Evolutionary conservation across 1,140 invertebrate genomes (phyloP).

Genomic region (Mercenaria mercenaria): DNA sequence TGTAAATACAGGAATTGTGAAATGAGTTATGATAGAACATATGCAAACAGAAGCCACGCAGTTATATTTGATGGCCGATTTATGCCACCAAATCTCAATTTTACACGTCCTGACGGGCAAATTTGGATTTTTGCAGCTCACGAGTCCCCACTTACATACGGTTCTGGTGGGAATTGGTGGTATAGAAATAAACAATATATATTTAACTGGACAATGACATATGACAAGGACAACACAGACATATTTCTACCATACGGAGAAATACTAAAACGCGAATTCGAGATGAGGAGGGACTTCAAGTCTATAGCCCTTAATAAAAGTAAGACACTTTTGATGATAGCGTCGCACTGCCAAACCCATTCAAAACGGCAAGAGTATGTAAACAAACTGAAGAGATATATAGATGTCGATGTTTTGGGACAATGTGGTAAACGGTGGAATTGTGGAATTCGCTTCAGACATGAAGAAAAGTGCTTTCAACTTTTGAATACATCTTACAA

Average conservation of each 20-base stretch:
- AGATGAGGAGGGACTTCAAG: neutral
- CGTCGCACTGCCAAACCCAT: neutral
- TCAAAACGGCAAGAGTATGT: neutral
- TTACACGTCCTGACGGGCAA: neutral
- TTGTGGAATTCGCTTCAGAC: too few relatives aligned
- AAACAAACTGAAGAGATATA: neutral
- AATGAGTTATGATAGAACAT: neutral
- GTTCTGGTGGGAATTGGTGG: neutral
- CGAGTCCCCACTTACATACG: too few relatives aligned
- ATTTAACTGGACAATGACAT: too few relatives aligned
- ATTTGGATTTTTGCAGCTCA: too few relatives aligned
- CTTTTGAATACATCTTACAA: too few relatives aligned
- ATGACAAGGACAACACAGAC: too few relatives aligned
- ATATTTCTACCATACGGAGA: too few relatives aligned
- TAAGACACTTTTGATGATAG: too few relatives aligned
- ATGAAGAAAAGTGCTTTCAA: too few relatives aligned
- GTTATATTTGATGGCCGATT: too few relatives aligned
- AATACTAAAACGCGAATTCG: neutral
- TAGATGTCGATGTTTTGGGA: neutral
- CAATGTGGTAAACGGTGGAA: neutral
- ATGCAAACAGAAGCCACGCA: neutral
- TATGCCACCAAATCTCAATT: neutral
- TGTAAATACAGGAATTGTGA: neutral
- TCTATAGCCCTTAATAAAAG: neutral
- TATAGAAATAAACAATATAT: neutral